Evolutionary conservation across 2,113 vertebrate genomes (phyloP).

Genomic region (Brachyistius frenatus): DNA sequence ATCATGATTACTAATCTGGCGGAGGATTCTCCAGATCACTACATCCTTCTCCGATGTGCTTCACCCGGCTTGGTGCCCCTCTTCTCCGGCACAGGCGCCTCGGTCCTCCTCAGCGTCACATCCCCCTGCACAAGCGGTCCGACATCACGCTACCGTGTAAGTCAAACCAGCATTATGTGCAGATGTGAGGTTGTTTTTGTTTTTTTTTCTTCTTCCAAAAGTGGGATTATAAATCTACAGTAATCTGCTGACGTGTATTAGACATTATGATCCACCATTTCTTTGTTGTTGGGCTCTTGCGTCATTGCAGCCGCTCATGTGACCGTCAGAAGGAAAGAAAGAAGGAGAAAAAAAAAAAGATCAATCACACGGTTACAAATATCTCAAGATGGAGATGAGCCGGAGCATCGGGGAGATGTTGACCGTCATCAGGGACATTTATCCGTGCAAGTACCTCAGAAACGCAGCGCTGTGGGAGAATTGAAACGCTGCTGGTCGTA

Average conservation of each 20-base stretch:
- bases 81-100: background rate
- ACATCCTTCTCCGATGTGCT: too few species aligned
- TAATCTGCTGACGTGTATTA: background rate
- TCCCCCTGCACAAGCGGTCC: background rate
- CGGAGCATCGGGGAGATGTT: background rate
- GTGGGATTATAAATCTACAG: fast-evolving
- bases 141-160: slow-evolving; percentile 15
- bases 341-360: background rate
- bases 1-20: background rate
- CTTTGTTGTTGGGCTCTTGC: slow-evolving; percentile 6
- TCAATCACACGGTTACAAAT: too few species aligned
- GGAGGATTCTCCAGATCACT: background rate
- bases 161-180: background rate
- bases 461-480: background rate
- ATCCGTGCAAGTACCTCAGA: background rate
- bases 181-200: too few species aligned
- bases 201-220: too few species aligned
- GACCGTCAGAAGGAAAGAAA: background rate
- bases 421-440: background rate
- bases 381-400: background rate
- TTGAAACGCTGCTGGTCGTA: too few species aligned
- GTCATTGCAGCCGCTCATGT: background rate
- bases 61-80: background rate
- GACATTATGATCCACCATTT: background rate
- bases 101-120: background rate